phyloP scores from a whole-genome alignment of 2,797 vertebrate genomes.

The Hozukius guyotensis region DNA sequence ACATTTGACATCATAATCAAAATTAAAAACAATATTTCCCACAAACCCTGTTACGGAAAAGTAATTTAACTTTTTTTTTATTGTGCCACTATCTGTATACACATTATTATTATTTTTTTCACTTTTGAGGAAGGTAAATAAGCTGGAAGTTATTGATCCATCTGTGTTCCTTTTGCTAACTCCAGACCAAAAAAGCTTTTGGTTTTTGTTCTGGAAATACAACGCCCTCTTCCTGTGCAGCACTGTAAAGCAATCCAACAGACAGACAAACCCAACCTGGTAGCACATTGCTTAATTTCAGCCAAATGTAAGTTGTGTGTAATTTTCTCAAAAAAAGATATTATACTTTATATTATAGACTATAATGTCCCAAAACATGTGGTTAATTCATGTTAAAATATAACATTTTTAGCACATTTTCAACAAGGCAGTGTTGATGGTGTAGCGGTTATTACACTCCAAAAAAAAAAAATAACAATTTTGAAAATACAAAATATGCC shows the following conservation, averaged over 20 bases:
- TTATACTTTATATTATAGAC: not conserved
- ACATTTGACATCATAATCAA: not conserved
- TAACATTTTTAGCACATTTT: not conserved
- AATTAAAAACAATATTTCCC: not conserved
- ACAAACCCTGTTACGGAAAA: not conserved
- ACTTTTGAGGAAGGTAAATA: not conserved
- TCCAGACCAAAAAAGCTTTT: no score
- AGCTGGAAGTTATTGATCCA: not conserved
- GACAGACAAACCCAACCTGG: not conserved
- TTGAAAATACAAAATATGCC: not conserved
- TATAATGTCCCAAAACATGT: not conserved
- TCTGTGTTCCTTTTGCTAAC: not conserved
- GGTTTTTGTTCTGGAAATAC: constrained; percentile 20
- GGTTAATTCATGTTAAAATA: not conserved
- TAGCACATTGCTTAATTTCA: not conserved
- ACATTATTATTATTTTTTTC: not conserved
- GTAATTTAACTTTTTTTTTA: not conserved
- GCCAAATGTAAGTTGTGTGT: not conserved
- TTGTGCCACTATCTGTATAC: not conserved
- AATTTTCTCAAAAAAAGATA: not conserved
- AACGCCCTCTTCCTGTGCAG: constrained; percentile 5
- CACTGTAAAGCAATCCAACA: not conserved
- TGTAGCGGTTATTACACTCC: not conserved
- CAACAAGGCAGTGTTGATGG: not conserved
- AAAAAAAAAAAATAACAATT: not conserved